These are phyloP conservation scores for Gasteruption jaculator DNA, from an alignment of 2,888 invertebrate genomes.

Conservation along the genomic window DNA sequence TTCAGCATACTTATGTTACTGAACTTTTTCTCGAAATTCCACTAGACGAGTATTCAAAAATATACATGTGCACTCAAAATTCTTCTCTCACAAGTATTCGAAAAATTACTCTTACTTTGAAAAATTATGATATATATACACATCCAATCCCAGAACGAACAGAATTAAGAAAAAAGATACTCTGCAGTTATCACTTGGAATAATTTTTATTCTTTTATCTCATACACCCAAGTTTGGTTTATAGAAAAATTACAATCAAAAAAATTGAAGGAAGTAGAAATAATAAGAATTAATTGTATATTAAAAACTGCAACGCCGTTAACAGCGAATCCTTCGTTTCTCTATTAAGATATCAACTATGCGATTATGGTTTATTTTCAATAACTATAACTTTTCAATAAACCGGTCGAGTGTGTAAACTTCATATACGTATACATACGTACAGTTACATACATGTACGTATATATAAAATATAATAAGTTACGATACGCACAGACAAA, in stretches of 20 bases:
- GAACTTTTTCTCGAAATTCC: too few relatives aligned
- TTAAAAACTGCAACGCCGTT: too few relatives aligned
- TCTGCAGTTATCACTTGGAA: slow-evolving; percentile 26
- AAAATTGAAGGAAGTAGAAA: too few relatives aligned
- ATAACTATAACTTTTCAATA: slow-evolving; percentile 32
- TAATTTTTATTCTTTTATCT: slow-evolving; percentile 27
- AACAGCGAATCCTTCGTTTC: slow-evolving; percentile 14
- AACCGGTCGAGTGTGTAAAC: slow-evolving; percentile 27
- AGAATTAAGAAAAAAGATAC: slow-evolving; percentile 21
- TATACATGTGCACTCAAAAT: too few relatives aligned
- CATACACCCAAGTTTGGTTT: slow-evolving; percentile 25
- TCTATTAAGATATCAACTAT: slow-evolving; percentile 10
- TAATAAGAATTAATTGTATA: too few relatives aligned
- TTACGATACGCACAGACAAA: slow-evolving; percentile 23
- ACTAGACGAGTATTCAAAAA: too few relatives aligned
- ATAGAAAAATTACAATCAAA: slow-evolving; percentile 30
- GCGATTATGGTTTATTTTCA: slow-evolving; percentile 21
- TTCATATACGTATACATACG: slow-evolving; percentile 21
- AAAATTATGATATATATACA: too few relatives aligned
- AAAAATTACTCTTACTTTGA: too few relatives aligned
- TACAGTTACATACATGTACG: too few relatives aligned
- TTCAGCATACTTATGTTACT: too few relatives aligned
- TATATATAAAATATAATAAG: too few relatives aligned
- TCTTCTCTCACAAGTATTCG: too few relatives aligned
- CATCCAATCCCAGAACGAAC: not conserved